Conservation (phyloP, 2,888 invertebrate genomes). For the Hypomecis punctinalis region DNA sequence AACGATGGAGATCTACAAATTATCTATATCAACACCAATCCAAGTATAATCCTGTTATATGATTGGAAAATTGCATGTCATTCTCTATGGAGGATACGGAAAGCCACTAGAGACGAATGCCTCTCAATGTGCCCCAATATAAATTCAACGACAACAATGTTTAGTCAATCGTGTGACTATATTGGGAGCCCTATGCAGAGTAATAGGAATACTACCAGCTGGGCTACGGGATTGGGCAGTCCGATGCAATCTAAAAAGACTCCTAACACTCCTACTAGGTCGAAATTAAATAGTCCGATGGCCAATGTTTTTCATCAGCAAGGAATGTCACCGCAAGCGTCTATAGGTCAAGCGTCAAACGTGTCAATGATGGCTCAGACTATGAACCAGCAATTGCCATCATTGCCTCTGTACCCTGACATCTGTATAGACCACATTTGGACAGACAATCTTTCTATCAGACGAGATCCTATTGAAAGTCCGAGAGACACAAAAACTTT, state of each 20-base stretch:
- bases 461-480: conserved; percentile 69
- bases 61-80: conserved; percentile 91
- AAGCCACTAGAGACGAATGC: conserved; percentile 90
- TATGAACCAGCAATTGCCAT: conserved; percentile 77
- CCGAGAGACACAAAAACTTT: conserved; percentile 87
- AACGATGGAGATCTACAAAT: conserved; percentile 88
- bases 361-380: conserved; percentile 79
- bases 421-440: conserved; percentile 95
- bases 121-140: conserved; percentile 84
- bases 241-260: conserved; percentile 71
- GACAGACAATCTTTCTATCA: conserved; percentile 88
- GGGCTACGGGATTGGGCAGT: conserved; percentile 70
- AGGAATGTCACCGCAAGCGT: conserved; percentile 77
- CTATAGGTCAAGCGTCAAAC: conserved; percentile 76
- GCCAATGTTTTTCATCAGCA: conserved; percentile 77
- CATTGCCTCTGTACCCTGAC: conserved; percentile 91
- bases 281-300: conserved; percentile 76
- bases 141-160: conserved; percentile 70
- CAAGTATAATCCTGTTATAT: conserved; percentile 93
- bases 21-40: conserved; percentile 90
- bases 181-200: conserved; percentile 74
- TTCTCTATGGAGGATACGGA: conserved; percentile 92
- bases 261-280: conserved; percentile 65
- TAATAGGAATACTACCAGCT: conserved; percentile 67
- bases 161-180: conserved; percentile 77